Percentiles rank a stretch among this genome's conserved stretches.
Conservation (phyloP, 2,113 vertebrate genomes). For the Nesoenas mayeri region DNA sequence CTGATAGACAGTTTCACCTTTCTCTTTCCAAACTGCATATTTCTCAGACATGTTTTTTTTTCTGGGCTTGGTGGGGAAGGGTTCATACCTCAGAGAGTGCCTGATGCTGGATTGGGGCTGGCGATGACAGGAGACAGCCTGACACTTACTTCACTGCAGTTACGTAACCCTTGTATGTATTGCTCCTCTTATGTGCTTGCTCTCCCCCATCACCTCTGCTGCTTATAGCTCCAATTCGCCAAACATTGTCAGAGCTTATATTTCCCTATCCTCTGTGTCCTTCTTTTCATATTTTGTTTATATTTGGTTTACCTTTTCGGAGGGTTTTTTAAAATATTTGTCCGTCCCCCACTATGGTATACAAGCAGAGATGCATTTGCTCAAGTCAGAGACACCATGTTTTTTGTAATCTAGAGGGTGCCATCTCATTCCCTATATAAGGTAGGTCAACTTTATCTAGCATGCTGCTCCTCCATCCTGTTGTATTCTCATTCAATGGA, state of each 20-base stretch:
- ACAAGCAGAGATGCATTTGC: not conserved
- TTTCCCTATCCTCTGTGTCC: not conserved
- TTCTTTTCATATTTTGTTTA: not conserved
- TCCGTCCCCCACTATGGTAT: not conserved
- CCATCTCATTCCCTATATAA: not conserved
- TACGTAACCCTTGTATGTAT: fast-evolving
- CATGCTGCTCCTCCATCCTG: not conserved
- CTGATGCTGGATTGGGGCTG: not conserved
- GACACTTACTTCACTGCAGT: not conserved
- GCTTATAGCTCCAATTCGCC: not conserved
- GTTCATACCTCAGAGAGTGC: not conserved
- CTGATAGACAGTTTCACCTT: not conserved
- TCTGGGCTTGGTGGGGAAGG: not conserved
- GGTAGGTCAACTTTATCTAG: not conserved
- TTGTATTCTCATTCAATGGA: not conserved
- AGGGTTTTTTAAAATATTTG: not conserved
- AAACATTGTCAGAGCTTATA: not conserved
- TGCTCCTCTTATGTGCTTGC: not conserved
- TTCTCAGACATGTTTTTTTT: not conserved
- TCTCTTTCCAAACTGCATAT: not conserved
- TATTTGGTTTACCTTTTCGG: not conserved
- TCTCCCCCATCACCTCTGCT: not conserved
- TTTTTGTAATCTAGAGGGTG: not conserved
- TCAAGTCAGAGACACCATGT: not conserved
- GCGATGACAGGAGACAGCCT: not conserved